A percentile compares a stretch with the other conserved stretches of the same genome.
Conservation (phyloP, 2,888 invertebrate genomes). For the Mesodorylaimus sp. region DNA sequence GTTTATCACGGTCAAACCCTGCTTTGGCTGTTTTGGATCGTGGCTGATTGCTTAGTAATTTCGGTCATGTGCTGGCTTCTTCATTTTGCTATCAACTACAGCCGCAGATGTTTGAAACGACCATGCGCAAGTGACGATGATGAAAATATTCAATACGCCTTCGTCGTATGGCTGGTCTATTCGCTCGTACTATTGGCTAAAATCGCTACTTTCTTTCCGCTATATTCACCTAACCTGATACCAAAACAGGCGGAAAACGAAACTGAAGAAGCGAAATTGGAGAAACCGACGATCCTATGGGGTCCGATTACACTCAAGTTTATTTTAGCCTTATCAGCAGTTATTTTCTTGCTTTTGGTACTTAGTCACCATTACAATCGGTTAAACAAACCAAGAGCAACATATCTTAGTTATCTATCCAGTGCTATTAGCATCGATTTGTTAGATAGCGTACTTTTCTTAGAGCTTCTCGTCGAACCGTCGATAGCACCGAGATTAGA, state of each 20-base stretch:
- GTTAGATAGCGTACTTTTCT: conserved; percentile 40
- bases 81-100: conserved; percentile 17
- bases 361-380: conserved; percentile 40
- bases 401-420: conserved; percentile 37
- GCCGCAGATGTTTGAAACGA: conserved; percentile 19
- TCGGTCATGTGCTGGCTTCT: conserved; percentile 20
- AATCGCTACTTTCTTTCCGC: conserved; percentile 38
- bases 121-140: conserved; percentile 17
- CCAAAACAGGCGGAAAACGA: no score
- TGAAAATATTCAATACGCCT: conserved; percentile 30
- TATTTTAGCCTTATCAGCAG: conserved; percentile 31
- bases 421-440: conserved; percentile 41
- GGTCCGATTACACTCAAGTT: conserved; percentile 39
- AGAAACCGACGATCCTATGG: no score
- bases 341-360: conserved; percentile 40
- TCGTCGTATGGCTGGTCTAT: conserved; percentile 40
- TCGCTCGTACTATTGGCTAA: conserved; percentile 36
- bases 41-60: conserved; percentile 27
- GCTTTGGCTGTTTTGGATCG: conserved; percentile 29
- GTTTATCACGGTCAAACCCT: conserved; percentile 18
- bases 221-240: no score
- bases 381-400: conserved; percentile 34
- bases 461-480: conserved; percentile 35
- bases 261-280: conserved; percentile 27
- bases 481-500: background rate